Evolutionary conservation across 2,888 invertebrate genomes (phyloP).

Genomic region (Dermolepida albohirtum): DNA sequence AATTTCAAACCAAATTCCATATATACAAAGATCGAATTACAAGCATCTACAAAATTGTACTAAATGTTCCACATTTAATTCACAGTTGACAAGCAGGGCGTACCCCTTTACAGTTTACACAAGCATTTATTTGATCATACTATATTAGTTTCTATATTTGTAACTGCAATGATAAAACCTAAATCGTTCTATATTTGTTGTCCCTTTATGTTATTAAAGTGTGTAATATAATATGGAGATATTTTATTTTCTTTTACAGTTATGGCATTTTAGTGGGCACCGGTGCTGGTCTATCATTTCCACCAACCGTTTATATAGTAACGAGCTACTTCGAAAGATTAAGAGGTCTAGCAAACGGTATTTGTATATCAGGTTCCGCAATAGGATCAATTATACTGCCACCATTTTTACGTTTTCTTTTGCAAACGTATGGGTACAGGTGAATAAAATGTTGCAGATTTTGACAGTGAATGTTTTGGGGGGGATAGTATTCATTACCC

Average conservation of each 20-base stretch:
- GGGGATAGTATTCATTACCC: constrained; percentile 47
- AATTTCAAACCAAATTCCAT: no score
- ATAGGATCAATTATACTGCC: constrained; percentile 88
- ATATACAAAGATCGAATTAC: no score
- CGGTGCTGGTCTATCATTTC: constrained; percentile 88
- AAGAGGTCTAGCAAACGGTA: constrained; percentile 86
- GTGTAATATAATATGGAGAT: neutral
- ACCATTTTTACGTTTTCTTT: constrained; percentile 77
- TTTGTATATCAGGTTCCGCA: constrained; percentile 90
- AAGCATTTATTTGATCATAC: no score
- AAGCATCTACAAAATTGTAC: no score
- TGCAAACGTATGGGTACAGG: constrained; percentile 83
- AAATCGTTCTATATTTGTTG: no score
- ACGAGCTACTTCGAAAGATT: constrained; percentile 85
- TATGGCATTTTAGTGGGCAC: constrained; percentile 86
- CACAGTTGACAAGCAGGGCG: no score
- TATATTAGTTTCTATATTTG: no score
- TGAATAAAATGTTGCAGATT: constrained; percentile 59
- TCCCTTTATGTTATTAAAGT: no score
- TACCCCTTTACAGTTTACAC: no score
- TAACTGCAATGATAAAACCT: no score
- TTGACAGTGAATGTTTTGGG: constrained; percentile 17
- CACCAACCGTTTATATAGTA: constrained; percentile 90
- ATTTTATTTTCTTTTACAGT: constrained; percentile 64
- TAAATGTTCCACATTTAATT: no score